Conservation (phyloP, 1,140 invertebrate genomes). For the Heterodera schachtii region DNA sequence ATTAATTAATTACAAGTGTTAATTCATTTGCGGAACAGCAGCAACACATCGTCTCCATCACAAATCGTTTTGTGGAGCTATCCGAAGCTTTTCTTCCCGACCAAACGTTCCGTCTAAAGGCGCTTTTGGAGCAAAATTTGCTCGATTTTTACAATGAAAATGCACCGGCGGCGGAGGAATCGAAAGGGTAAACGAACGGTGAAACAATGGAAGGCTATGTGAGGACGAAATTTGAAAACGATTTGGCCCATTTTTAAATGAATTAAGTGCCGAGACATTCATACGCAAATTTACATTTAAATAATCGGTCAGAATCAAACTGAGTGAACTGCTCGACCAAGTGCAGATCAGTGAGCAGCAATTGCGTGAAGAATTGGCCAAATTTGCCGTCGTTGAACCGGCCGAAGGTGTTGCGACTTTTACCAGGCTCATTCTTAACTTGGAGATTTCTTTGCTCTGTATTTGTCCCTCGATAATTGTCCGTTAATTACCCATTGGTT, state of each 20-base stretch:
- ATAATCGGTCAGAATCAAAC: not conserved
- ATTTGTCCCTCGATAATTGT: too few species aligned
- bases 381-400: not conserved
- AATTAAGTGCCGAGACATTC: too few species aligned
- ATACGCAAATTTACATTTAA: too few species aligned
- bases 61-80: conserved; percentile 8
- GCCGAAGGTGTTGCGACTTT: not conserved
- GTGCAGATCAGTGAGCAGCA: conserved; percentile 8
- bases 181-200: not conserved
- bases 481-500: too few species aligned
- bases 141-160: not conserved
- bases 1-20: too few species aligned
- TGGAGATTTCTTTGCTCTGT: too few species aligned
- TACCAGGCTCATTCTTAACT: too few species aligned
- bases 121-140: not conserved
- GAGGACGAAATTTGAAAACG: too few species aligned
- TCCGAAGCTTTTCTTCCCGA: not conserved
- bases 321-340: conserved; percentile 4
- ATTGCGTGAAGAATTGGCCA: not conserved
- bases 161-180: not conserved
- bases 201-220: too few species aligned
- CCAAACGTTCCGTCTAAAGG: conserved; percentile 1
- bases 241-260: too few species aligned
- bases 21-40: too few species aligned
- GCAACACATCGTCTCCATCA: conserved; percentile 3